These are phyloP conservation scores for Orthosia cruda DNA, from an alignment of 2,888 invertebrate species.

Conservation along the genomic window DNA sequence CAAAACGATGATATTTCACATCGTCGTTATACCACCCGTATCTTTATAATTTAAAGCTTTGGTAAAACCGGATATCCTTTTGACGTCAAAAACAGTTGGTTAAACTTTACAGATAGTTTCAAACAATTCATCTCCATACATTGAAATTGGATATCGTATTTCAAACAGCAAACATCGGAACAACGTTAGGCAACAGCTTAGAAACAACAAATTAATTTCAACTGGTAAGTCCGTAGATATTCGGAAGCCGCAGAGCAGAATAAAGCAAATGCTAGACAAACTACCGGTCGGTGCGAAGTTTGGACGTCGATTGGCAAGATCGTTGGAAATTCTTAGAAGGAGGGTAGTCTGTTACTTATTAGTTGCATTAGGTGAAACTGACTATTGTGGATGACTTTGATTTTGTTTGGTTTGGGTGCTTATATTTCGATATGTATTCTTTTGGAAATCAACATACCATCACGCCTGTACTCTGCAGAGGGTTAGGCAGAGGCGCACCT, in stretches of 20 bases:
- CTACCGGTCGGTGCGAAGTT: conserved; percentile 43
- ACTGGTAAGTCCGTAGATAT: conserved; percentile 47
- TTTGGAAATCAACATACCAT: too few species aligned
- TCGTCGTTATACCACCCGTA: not conserved
- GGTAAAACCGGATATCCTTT: not conserved
- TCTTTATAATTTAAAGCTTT: not conserved
- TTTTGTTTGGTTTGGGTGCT: too few species aligned
- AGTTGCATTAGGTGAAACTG: conserved; percentile 12
- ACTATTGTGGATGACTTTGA: too few species aligned
- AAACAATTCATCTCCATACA: conserved; percentile 28
- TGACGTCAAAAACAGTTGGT: not conserved
- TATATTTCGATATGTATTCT: not conserved
- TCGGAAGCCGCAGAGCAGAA: conserved; percentile 31
- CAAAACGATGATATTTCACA: not conserved
- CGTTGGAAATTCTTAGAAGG: conserved; percentile 37
- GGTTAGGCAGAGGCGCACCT: too few species aligned
- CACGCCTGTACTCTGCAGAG: too few species aligned
- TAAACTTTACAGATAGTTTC: conserved; percentile 18
- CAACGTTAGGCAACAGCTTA: conserved; percentile 21
- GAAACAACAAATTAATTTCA: conserved; percentile 61
- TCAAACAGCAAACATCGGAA: conserved; percentile 39
- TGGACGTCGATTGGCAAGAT: conserved; percentile 45
- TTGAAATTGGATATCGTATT: conserved; percentile 37
- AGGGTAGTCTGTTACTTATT: conserved; percentile 28
- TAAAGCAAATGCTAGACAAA: conserved; percentile 54